Evolutionary conservation across 2,888 invertebrate species (phyloP), one percentile per base, ranked within the genome.

Genomic region (Alsophila aescularia): DNA sequence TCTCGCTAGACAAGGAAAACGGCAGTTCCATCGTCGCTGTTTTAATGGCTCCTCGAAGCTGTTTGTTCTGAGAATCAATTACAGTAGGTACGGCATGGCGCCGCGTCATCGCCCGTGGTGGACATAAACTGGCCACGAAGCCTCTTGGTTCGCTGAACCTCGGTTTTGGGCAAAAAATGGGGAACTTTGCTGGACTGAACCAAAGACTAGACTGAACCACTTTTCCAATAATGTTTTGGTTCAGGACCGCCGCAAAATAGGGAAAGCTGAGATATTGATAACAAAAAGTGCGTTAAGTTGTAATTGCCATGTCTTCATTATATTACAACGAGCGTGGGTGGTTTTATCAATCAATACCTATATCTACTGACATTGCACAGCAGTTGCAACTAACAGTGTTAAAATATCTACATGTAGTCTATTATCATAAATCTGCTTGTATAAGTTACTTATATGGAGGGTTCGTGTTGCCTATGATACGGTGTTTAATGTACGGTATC

Each of bases 31-130:
- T 52, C 66, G 64, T 54, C 67, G 66, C 66, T 31, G 47, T 24
- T 62, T 42, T 63, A 58, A 60, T 69, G 66, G 72, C 71, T 52
- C 52, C 50, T 50, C 61, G 35, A 29, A 50, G 54, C 35, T 67
- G 69, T 67, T 75, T 70, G 63, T 84, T 81, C 82, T 66, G 55
- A 62, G 84, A 83, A 83, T 72, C 77, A 79, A 81, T 83, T 82
- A 77, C 67, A 48, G 58, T 59, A 68, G 60, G 58, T 62, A 42
- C 62, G 69, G 56, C 69, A 60, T 58, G 69, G 71, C 72, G 45
- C 72, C 70, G 75, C 75, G 74, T 73, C 79, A 78, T 78, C 73
- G 68, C 69, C 57, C 50, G 58, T 58, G 67, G 65, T 68, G 65
- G 61, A 69, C 73, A 79, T 81, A 80, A 81, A 80, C 54, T 61